phyloP scores from a whole-genome alignment of 2,113 vertebrate species.

The Urocitellus parryii region DNA sequence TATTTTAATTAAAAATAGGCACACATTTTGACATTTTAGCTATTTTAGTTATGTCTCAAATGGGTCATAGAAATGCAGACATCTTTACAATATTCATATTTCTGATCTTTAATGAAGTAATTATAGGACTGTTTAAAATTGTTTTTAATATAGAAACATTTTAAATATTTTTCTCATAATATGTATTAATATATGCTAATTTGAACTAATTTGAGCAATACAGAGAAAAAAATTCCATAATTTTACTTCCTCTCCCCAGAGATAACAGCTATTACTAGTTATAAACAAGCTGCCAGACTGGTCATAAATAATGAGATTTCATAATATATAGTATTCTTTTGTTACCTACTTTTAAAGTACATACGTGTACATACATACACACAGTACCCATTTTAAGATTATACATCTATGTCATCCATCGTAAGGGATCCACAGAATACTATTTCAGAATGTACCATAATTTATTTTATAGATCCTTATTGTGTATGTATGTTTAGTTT shows the following conservation, averaged over 20 bases:
- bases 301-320: conserved; percentile 10
- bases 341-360: background rate
- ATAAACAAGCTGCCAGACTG: background rate
- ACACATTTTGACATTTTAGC: conserved; percentile 42
- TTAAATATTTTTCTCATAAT: conserved; percentile 51
- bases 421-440: background rate
- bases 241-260: background rate
- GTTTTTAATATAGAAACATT: conserved; percentile 30
- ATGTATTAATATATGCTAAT: conserved; percentile 52
- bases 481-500: background rate
- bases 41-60: background rate
- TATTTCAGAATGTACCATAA: background rate
- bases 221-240: conserved; percentile 32
- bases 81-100: background rate
- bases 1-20: conserved; percentile 55
- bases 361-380: background rate
- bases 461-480: background rate
- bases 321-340: background rate
- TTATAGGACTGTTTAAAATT: conserved; percentile 42
- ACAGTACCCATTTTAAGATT: background rate
- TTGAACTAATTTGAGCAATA: conserved; percentile 37
- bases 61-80: conserved; percentile 24
- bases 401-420: background rate
- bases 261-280: background rate
- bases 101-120: conserved; percentile 45